A percentile compares a stretch with the other conserved stretches of the same genome.
phyloP scores from a whole-genome alignment of 2,113 vertebrate species.

The Cyphomyrus plagiostoma region DNA sequence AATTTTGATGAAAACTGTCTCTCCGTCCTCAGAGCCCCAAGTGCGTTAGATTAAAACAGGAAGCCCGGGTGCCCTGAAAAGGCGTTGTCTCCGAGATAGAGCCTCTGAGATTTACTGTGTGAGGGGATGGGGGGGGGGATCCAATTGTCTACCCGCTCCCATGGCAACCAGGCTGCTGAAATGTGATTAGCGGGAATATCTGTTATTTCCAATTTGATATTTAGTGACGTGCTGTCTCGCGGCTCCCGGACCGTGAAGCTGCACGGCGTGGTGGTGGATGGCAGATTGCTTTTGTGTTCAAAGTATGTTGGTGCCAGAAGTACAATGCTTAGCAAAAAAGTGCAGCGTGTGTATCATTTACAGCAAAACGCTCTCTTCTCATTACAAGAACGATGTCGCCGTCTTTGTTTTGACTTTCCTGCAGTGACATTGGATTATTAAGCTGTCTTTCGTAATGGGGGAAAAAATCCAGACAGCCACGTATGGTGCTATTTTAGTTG shows the following conservation, averaged over 20 bases:
- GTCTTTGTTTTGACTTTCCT: background rate
- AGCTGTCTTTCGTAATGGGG: constrained; percentile 6
- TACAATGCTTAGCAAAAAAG: constrained; percentile 15
- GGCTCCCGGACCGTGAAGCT: background rate
- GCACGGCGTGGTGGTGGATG: background rate
- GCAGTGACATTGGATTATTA: constrained; percentile 2
- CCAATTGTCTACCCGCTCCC: constrained; percentile 30
- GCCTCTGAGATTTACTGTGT: constrained; percentile 35
- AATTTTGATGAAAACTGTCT: background rate
- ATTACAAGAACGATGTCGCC: constrained; percentile 22
- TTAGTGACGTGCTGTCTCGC: background rate
- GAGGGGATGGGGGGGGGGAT: constrained; percentile 2
- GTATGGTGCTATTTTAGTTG: constrained; percentile 29
- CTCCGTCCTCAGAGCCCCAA: background rate
- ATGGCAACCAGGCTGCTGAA: constrained; percentile 34
- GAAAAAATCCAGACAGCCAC: constrained; percentile 25
- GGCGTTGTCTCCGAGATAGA: background rate
- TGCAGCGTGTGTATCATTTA: constrained; percentile 10
- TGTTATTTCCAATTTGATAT: constrained; percentile 30
- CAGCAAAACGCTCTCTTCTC: constrained; percentile 13
- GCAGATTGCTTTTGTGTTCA: constrained; percentile 8
- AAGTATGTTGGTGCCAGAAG: background rate
- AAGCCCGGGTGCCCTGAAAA: background rate
- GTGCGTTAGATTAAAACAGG: background rate
- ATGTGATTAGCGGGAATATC: constrained; percentile 38